These are phyloP conservation scores for Actinia tenebrosa DNA, from an alignment of 64 coral and sea anemone species.

Conservation along the genomic window DNA sequence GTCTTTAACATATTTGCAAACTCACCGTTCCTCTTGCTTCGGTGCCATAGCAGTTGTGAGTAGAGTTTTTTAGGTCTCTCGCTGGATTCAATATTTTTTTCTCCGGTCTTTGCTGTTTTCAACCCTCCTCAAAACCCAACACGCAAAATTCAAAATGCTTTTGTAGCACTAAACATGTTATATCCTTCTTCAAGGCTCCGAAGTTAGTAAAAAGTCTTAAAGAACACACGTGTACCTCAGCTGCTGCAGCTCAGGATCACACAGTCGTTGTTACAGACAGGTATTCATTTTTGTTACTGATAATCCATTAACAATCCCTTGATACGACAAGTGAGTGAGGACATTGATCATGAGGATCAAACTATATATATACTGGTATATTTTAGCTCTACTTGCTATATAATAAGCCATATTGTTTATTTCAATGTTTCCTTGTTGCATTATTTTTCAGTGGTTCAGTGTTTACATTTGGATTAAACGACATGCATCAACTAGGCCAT, in stretches of 20 bases:
- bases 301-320: too few species aligned
- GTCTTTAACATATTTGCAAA: too few species aligned
- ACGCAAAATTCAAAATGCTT: too few species aligned
- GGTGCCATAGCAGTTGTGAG: too few species aligned
- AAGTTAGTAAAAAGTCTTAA: constrained; percentile 43
- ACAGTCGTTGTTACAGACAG: constrained; percentile 76
- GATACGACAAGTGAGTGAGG: not conserved
- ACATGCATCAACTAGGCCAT: constrained; percentile 82
- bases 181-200: constrained; percentile 50
- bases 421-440: not conserved
- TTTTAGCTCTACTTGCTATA: not conserved
- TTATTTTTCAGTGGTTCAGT: constrained; percentile 58
- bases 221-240: constrained; percentile 28
- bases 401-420: not conserved
- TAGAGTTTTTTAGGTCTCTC: too few species aligned
- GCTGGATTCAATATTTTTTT: too few species aligned
- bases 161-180: not conserved
- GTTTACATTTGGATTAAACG: constrained; percentile 90
- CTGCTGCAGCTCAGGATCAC: constrained; percentile 76
- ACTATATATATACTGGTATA: too few species aligned
- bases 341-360: not conserved
- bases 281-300: constrained; percentile 29
- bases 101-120: too few species aligned
- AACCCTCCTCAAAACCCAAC: too few species aligned
- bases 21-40: too few species aligned